Evolutionary conservation across 2,113 vertebrate genomes (phyloP).

Genomic region (Microtus oregoni): DNA sequence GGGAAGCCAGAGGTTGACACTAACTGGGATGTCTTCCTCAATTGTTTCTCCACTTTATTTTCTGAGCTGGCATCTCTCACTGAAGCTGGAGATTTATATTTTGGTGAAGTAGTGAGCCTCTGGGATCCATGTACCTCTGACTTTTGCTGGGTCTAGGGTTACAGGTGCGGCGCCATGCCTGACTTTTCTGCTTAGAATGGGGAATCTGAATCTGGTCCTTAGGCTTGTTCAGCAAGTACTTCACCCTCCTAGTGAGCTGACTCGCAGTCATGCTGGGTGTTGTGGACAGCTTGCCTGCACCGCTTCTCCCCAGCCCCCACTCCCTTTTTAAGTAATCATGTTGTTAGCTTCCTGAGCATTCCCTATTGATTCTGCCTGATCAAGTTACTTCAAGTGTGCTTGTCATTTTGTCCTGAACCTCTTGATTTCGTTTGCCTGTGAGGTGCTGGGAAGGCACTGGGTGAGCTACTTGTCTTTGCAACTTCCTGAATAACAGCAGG

Average conservation of each 20-base stretch:
- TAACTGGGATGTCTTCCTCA: background rate
- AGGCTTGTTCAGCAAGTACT: background rate
- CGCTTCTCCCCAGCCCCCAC: background rate
- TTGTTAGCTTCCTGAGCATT: constrained; percentile 67
- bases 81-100: background rate
- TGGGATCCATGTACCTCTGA: background rate
- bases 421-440: constrained; percentile 44
- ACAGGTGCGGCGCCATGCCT: background rate
- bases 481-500: constrained; percentile 14
- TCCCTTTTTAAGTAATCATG: constrained; percentile 40
- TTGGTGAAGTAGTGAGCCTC: no score
- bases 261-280: no score
- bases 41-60: background rate
- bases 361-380: constrained; percentile 58
- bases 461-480: background rate
- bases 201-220: background rate
- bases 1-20: background rate
- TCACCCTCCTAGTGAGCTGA: background rate
- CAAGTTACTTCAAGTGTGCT: constrained; percentile 64
- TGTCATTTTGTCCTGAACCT: constrained; percentile 45
- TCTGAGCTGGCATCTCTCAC: background rate
- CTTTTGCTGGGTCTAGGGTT: background rate
- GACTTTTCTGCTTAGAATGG: background rate
- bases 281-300: background rate
- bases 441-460: constrained; percentile 45